Evolutionary conservation across 2,113 vertebrate genomes (phyloP), one percentile per base, ranked within the genome.

Genomic region (Callipepla squamata): DNA sequence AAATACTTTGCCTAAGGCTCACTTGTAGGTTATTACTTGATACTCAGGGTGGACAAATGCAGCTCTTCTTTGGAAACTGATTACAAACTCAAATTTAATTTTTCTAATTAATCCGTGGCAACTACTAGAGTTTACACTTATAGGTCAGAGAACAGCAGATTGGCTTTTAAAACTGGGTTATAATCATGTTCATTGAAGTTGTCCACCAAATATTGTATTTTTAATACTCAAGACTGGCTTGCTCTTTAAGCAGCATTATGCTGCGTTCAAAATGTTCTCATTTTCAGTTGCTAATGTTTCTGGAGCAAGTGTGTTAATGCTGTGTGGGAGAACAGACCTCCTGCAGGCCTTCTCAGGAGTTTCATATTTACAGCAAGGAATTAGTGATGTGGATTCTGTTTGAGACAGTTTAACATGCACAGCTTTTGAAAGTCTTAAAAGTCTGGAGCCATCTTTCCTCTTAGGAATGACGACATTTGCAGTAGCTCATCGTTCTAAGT

Each of bases 361-460:
- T 90, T 55, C 93, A 5, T 40, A 40, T 12, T 40, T 40, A 40
- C 40, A 13, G 11, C 11, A 12, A 40, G 40, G 40, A 40, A 40
- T 40, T 40, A 40, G 11, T 40, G 40, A 40, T 40, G 13, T 58
- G 78, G 58, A 82, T 93, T 80, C 75, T 87, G 45, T 87, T 95
- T 93, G 59, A 92, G 80, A 44, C 90, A 69, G 77, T 87, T 85
- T 90, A 89, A 93, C 73, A 53, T 75, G 59, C 30, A 65, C 22
- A 82, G 36, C 66, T 50, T 91, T 92, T 89, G 63, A 82, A 84
- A 85, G 63, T 72, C 51, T 85, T 85, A 70, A 82, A 34, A 53
- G 86, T 79, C 81, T 94, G 79, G 48, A 91, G 69, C 69, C 73
- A 47, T 89, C 32, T 66, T 80, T 73, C 53, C 53, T 84, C 32